Percentiles rank a stretch among this genome's conserved stretches.
Evolutionary conservation across 2,797 vertebrate genomes (phyloP).

Genomic region (Huso huso): DNA sequence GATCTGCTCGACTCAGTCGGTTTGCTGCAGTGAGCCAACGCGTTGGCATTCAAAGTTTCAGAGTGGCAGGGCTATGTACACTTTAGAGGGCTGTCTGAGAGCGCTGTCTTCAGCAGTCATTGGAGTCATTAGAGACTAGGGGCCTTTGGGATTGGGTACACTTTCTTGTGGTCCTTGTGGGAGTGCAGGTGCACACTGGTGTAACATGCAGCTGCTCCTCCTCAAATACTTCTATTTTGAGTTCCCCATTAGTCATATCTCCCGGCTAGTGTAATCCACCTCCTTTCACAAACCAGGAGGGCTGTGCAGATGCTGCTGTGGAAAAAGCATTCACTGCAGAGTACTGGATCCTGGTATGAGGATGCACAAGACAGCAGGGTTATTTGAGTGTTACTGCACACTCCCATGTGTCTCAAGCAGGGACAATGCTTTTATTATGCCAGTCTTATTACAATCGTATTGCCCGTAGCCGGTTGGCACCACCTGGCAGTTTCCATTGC

Average conservation of each 20-base stretch:
- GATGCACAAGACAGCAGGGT: no score
- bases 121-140: neutral
- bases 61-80: neutral
- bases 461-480: no score
- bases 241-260: constrained; percentile 3
- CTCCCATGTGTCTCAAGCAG: no score
- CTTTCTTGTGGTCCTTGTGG: neutral
- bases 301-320: neutral
- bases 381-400: no score
- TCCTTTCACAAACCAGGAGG: neutral
- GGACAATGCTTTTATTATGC: no score
- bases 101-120: neutral
- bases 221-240: neutral
- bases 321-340: neutral
- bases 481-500: no score
- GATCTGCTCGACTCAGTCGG: neutral
- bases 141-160: neutral
- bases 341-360: no score
- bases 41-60: neutral
- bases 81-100: neutral
- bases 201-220: neutral
- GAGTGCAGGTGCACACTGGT: constrained; percentile 13
- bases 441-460: no score
- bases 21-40: no score
- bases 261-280: neutral